These are phyloP conservation scores for Drosophila bifasciata DNA, from an alignment of 1,140 invertebrate genomes.

Conservation along the genomic window DNA sequence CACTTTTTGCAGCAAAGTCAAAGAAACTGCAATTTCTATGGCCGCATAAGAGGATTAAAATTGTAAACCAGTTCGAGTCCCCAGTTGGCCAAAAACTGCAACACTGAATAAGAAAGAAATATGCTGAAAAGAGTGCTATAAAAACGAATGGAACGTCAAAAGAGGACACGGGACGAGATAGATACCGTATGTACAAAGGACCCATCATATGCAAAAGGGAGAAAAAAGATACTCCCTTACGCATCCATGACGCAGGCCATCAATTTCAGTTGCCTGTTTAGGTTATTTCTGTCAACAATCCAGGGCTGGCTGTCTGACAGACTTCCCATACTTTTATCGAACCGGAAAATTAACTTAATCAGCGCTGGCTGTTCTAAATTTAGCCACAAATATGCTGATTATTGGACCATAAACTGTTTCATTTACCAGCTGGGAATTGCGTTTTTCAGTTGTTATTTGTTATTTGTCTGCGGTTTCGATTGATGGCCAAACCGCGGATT, in stretches of 20 bases:
- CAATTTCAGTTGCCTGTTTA: conserved; percentile 33
- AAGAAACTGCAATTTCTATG: too few relatives aligned
- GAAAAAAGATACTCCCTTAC: conserved; percentile 5
- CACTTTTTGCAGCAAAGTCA: background rate
- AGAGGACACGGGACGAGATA: background rate
- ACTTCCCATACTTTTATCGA: conserved; percentile 1
- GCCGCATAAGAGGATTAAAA: background rate
- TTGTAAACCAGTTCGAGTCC: conserved; percentile 28
- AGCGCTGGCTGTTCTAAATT: conserved; percentile 45
- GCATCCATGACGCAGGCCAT: conserved; percentile 11
- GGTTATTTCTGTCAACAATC: conserved; percentile 69
- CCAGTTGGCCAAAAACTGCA: conserved; percentile 38
- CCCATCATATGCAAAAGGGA: background rate
- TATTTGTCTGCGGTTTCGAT: conserved; percentile 34
- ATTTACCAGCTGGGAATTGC: conserved; percentile 41
- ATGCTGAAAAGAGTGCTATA: conserved; percentile 39
- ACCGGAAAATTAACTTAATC: conserved; percentile 9
- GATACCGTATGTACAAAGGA: too few relatives aligned
- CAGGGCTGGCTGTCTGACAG: conserved; percentile 56
- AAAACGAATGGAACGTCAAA: conserved; percentile 30
- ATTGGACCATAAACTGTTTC: conserved; percentile 41
- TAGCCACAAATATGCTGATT: conserved; percentile 46
- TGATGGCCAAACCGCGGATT: conserved; percentile 52
- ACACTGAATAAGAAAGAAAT: conserved; percentile 13
- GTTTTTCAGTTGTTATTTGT: conserved; percentile 28